Evolutionary conservation across 2,113 vertebrate genomes (phyloP), one percentile per base, ranked within the genome.

Genomic region (Chloebia gouldiae): DNA sequence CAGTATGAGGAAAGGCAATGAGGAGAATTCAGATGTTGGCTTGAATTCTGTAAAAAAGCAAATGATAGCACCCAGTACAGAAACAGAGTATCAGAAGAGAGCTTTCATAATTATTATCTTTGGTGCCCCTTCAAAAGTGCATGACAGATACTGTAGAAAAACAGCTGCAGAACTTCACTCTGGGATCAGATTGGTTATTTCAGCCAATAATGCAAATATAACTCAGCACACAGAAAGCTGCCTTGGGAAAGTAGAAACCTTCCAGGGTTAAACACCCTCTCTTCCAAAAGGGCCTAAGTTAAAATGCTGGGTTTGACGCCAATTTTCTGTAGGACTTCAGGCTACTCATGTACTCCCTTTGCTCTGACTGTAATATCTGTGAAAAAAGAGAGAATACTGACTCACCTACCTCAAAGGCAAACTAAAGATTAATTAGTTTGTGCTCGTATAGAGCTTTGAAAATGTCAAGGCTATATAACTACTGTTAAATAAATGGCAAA

Each of bases 351-450:
- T 95, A 83, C 60, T 94, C 86, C 70, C 30, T 82, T 59, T 78
- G 30, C 64, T 93, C 79, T 40, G 76, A 81, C 72, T 86, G 40
- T 45, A 96, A 92, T 94, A 90, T 78, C 56, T 80, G 17, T 56
- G 85, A 87, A 95, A 86, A 88, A 89, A 76, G 25, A 69, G 64
- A 88, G 88, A 96, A 86, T 90, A 96, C 90, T 88, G 90, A 92
- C 59, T 96, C 87, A 93, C 60, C 79, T 96, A 77, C 87, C 95
- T 96, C 87, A 93, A 90, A 96, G 93, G 88, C 90, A 96, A 96
- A 97, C 76, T 70, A 83, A 97, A 95, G 93, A 96, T 97, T 96
- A 97, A 97, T 94, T 97, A 95, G 94, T 96, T 96, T 96, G 82
- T 96, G 82, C 85, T 96, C 92, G 71, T 92, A 68, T 78, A 94